A percentile compares a stretch with the other conserved stretches of the same genome.
These are phyloP conservation scores for Paracyclopina nana DNA, from an alignment of 1,140 invertebrate species.

Conservation along the genomic window DNA sequence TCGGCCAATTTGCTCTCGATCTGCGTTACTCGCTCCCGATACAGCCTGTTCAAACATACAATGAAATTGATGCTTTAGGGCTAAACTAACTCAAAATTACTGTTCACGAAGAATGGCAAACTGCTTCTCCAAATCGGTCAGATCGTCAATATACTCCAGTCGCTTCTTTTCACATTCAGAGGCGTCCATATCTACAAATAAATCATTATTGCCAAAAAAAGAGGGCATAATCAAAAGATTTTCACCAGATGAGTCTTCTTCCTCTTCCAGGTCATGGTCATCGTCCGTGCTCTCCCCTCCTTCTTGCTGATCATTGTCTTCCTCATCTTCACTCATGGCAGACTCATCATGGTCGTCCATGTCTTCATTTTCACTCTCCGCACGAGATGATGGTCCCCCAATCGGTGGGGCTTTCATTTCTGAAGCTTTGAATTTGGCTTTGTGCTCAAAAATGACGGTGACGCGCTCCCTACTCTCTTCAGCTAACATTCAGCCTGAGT, in stretches of 20 bases:
- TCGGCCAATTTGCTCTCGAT: slow-evolving; percentile 67
- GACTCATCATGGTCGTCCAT: too few species aligned
- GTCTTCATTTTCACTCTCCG: too few species aligned
- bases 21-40: slow-evolving; percentile 52
- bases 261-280: slow-evolving; percentile 25
- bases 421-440: too few species aligned
- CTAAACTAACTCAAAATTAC: too few species aligned
- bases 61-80: too few species aligned
- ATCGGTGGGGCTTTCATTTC: too few species aligned
- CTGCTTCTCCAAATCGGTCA: slow-evolving; percentile 67
- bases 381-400: too few species aligned
- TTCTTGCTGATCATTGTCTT: neutral
- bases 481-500: too few species aligned
- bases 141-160: slow-evolving; percentile 58
- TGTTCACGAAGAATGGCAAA: slow-evolving; percentile 69
- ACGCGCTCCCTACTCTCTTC: too few species aligned
- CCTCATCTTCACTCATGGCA: too few species aligned
- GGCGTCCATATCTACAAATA: slow-evolving; percentile 61
- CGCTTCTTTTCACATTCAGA: slow-evolving; percentile 65
- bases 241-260: slow-evolving; percentile 28
- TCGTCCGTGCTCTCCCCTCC: slow-evolving; percentile 23
- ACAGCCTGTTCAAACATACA: neutral
- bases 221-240: too few species aligned
- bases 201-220: slow-evolving; percentile 25
- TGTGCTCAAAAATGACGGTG: too few species aligned